A percentile compares a stretch with the other conserved stretches of the same genome.
Conservation (phyloP, 2,888 invertebrate genomes). For the Harpalus rubripes region DNA sequence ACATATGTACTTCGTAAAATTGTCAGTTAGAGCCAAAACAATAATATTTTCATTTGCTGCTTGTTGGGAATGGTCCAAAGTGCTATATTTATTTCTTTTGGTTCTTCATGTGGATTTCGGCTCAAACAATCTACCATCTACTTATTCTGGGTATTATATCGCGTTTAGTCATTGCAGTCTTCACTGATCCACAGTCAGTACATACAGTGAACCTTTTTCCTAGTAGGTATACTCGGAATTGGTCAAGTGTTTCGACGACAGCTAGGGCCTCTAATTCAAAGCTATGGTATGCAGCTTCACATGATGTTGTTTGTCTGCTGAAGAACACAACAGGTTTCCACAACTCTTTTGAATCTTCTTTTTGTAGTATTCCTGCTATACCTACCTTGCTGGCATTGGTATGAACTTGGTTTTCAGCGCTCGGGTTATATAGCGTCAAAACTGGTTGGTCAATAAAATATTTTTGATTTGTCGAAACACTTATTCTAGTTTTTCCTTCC, state of each 20-base stretch:
- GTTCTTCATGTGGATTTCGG: not conserved
- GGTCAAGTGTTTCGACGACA: too few relatives aligned
- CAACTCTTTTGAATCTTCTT: not conserved
- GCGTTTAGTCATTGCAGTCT: slow-evolving; percentile 7
- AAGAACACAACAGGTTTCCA: not conserved
- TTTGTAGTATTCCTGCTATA: not conserved
- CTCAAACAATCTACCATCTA: slow-evolving; percentile 21
- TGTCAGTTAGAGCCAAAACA: too few relatives aligned
- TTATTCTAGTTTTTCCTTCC: not conserved
- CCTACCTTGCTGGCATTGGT: slow-evolving; percentile 5
- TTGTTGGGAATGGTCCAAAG: too few relatives aligned
- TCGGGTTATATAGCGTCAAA: not conserved
- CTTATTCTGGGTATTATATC: slow-evolving; percentile 4
- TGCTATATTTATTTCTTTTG: too few relatives aligned
- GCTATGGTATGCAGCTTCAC: too few relatives aligned
- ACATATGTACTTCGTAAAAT: too few relatives aligned
- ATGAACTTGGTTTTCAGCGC: not conserved
- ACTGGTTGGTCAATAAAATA: not conserved
- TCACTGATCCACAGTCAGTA: slow-evolving; percentile 68
- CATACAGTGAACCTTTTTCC: too few relatives aligned
- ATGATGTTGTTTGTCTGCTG: too few relatives aligned
- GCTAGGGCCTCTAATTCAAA: too few relatives aligned
- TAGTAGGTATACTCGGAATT: too few relatives aligned
- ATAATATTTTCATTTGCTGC: too few relatives aligned
- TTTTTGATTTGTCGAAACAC: not conserved